Percentiles rank a stretch among this genome's conserved stretches.
phyloP scores from a whole-genome alignment of 2,888 invertebrate genomes.

The Palloptera scutellata region DNA sequence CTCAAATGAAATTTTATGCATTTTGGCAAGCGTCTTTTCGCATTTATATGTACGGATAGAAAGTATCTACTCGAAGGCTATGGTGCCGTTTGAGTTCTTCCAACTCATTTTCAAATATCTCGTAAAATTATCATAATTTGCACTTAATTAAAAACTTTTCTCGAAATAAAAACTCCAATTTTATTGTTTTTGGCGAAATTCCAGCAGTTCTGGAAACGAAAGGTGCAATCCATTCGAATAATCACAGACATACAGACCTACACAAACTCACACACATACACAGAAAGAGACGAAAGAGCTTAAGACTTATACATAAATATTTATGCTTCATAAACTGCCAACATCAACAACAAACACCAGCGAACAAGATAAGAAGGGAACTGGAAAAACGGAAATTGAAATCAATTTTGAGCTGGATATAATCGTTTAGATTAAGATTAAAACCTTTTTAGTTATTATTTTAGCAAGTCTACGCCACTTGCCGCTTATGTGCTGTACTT shows the following conservation, averaged over 20 bases:
- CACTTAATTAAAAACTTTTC: constrained; percentile 19
- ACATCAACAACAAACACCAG: constrained; percentile 38
- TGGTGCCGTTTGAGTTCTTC: no score
- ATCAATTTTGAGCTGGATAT: constrained; percentile 46
- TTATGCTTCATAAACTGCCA: constrained; percentile 41
- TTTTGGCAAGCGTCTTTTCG: no score
- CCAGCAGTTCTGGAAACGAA: constrained; percentile 15
- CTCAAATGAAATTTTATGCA: no score
- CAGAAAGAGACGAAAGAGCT: no score
- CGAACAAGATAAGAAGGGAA: constrained; percentile 21
- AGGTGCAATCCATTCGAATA: neutral
- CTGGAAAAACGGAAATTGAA: constrained; percentile 32
- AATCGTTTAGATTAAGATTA: constrained; percentile 46
- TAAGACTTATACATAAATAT: constrained; percentile 35
- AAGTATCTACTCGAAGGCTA: no score
- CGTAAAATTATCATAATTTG: constrained; percentile 29
- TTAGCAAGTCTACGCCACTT: neutral
- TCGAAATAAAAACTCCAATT: constrained; percentile 11
- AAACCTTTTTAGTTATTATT: constrained; percentile 31
- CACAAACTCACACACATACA: neutral
- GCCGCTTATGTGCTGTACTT: neutral
- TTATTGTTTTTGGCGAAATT: constrained; percentile 21
- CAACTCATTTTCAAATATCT: constrained; percentile 23
- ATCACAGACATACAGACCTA: neutral
- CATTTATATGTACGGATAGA: no score